Evolutionary conservation across 2,888 invertebrate species (phyloP).

Genomic region (Amitus sp.): DNA sequence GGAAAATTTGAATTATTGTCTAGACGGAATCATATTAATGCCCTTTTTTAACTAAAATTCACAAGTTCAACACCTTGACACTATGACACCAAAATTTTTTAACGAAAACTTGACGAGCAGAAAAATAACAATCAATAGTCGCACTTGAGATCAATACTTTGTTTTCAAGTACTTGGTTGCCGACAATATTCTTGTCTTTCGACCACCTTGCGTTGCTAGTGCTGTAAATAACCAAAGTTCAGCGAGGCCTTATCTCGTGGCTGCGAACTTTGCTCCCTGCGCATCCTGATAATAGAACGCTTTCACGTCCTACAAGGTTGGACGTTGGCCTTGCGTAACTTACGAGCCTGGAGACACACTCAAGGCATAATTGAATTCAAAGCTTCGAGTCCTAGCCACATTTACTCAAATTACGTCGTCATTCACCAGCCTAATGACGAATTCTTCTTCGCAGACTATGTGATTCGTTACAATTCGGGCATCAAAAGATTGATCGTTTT

Average conservation of each 20-base stretch:
- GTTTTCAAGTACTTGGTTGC: not conserved
- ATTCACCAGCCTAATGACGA: constrained; percentile 40
- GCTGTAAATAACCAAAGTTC: not conserved
- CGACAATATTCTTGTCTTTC: not conserved
- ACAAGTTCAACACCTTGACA: no score
- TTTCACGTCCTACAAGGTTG: constrained; percentile 31
- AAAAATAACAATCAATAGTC: no score
- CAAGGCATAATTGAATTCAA: constrained; percentile 58
- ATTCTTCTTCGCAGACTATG: constrained; percentile 17
- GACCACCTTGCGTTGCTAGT: not conserved
- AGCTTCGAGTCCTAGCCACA: constrained; percentile 47
- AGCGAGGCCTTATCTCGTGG: constrained; percentile 26
- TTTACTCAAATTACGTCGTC: constrained; percentile 56
- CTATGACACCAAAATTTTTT: no score
- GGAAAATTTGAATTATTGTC: no score
- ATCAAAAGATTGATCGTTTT: constrained; percentile 1
- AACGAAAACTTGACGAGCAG: no score
- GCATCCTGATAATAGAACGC: constrained; percentile 31
- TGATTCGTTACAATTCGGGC: constrained; percentile 18
- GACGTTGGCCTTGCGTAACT: constrained; percentile 19
- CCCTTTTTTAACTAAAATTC: no score
- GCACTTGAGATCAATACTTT: no score
- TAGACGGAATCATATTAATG: no score
- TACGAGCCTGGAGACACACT: constrained; percentile 53
- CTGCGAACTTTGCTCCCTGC: not conserved